These are phyloP conservation scores for Drosophila anomelani DNA, from an alignment of 2,888 invertebrate species.

Conservation along the genomic window DNA sequence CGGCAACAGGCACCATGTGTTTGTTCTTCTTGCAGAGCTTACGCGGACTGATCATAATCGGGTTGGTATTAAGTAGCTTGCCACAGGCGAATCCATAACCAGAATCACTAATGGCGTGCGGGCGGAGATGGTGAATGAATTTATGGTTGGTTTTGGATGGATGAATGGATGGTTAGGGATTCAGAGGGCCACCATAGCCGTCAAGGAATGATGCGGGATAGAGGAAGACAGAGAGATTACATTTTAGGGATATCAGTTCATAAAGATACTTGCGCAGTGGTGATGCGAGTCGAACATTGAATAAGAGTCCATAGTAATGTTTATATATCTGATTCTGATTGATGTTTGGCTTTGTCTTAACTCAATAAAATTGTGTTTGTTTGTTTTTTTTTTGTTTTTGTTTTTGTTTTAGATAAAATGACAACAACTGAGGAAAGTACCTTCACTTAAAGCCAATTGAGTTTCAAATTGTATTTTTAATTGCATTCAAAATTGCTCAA, in stretches of 20 bases:
- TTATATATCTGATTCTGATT: conserved; percentile 28
- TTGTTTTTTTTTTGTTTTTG: conserved; percentile 51
- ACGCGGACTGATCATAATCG: background rate
- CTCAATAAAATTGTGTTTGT: conserved; percentile 65
- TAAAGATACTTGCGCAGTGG: conserved; percentile 35
- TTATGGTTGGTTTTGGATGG: conserved; percentile 21
- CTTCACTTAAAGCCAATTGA: conserved; percentile 18
- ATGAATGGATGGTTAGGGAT: conserved; percentile 10
- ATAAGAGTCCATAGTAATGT: conserved; percentile 3
- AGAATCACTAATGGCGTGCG: conserved; percentile 52
- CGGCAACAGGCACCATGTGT: background rate
- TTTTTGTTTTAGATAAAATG: conserved; percentile 20
- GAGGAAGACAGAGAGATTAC: conserved; percentile 58
- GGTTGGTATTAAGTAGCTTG: conserved; percentile 28
- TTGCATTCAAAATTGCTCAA: conserved; percentile 51
- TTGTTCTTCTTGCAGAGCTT: background rate
- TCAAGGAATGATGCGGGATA: conserved; percentile 46
- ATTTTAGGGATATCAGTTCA: conserved; percentile 51
- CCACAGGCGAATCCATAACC: conserved; percentile 39
- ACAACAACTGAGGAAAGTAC: conserved; percentile 3
- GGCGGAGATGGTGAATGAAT: conserved; percentile 34
- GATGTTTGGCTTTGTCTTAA: conserved; percentile 26
- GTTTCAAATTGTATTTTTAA: conserved; percentile 19
- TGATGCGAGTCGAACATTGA: conserved; percentile 29
- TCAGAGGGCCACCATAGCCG: conserved; percentile 9